Conservation (phyloP, 2,888 invertebrate species). For the Rotaria magnacalcarata region DNA sequence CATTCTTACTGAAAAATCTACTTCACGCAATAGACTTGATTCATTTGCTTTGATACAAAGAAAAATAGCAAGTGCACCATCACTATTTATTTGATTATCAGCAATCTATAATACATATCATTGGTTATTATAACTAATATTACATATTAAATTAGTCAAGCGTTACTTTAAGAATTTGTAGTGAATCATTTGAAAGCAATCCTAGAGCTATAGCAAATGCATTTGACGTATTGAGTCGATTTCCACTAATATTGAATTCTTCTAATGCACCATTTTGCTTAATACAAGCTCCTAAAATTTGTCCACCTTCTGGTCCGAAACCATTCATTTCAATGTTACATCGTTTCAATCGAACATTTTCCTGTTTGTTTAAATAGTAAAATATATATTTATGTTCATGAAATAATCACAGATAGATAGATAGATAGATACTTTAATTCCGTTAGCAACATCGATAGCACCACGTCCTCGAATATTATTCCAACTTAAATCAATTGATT, state of each 20-base stretch:
- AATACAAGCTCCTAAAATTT: conserved; percentile 55
- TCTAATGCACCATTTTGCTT: conserved; percentile 53
- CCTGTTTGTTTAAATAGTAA: conserved; percentile 49
- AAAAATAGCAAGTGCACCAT: conserved; percentile 55
- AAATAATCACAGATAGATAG: not conserved
- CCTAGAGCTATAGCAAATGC: conserved; percentile 54
- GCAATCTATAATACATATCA: conserved; percentile 52
- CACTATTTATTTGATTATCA: conserved; percentile 57
- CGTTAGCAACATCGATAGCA: conserved; percentile 54
- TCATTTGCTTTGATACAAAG: conserved; percentile 52
- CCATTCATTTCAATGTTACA: conserved; percentile 58
- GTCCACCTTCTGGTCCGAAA: conserved; percentile 55
- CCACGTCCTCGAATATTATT: conserved; percentile 54
- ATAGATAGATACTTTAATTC: conserved; percentile 52
- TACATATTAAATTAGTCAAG: too few relatives aligned
- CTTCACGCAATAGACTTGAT: not conserved
- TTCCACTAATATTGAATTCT: conserved; percentile 57
- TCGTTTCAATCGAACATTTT: conserved; percentile 55
- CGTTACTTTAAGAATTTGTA: conserved; percentile 52
- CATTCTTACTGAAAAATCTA: conserved; percentile 6
- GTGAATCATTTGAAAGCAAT: conserved; percentile 53
- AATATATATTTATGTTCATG: too few relatives aligned
- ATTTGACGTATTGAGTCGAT: conserved; percentile 53
- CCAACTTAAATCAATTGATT: conserved; percentile 57
- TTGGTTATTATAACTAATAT: too few relatives aligned